Percentiles rank a stretch among this genome's conserved stretches.
These are phyloP conservation scores for Myotis yumanensis DNA, from an alignment of 2,113 vertebrate species.

Conservation along the genomic window DNA sequence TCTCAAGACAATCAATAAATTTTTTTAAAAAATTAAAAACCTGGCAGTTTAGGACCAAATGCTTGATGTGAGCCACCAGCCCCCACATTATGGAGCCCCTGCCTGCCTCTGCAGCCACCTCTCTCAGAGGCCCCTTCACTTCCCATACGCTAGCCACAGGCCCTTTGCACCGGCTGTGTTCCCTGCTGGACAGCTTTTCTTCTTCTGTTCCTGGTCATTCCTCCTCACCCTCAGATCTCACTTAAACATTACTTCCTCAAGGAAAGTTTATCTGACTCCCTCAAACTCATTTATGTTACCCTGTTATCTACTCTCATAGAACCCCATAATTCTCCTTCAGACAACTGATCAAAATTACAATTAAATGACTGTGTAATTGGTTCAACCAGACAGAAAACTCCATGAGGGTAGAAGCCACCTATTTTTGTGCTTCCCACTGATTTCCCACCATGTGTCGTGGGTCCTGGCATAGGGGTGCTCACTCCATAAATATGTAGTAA, in stretches of 20 bases:
- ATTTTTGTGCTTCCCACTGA: background rate
- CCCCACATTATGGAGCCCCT: background rate
- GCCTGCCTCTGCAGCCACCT: background rate
- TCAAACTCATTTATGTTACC: background rate
- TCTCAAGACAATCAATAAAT: no score
- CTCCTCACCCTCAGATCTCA: background rate
- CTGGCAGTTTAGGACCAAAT: background rate
- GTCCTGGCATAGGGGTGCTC: background rate
- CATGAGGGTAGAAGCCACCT: background rate
- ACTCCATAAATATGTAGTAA: background rate
- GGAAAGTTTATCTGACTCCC: background rate
- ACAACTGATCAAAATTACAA: background rate
- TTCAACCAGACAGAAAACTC: background rate
- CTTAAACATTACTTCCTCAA: background rate
- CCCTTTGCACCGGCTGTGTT: background rate
- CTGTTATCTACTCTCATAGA: background rate
- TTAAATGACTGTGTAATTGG: background rate
- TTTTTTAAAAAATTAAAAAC: background rate
- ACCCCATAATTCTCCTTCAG: background rate
- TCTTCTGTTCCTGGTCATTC: background rate
- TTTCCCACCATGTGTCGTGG: fast-evolving
- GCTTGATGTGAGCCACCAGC: no score
- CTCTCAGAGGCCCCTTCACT: background rate
- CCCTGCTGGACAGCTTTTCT: background rate
- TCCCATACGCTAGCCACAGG: background rate